phyloP scores from a whole-genome alignment of 2,888 invertebrate species.

The Habrosyne pyritoides region DNA sequence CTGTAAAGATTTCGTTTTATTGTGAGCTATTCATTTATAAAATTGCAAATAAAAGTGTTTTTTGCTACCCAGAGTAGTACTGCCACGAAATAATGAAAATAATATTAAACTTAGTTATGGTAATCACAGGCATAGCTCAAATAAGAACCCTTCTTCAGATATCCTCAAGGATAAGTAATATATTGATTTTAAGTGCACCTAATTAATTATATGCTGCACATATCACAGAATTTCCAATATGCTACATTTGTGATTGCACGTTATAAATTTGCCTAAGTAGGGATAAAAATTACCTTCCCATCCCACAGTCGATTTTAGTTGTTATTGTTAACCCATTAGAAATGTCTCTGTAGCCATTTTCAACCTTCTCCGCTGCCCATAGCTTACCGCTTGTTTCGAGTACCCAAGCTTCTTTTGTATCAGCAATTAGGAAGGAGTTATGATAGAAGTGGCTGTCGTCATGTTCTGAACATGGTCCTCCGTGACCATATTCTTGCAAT shows the following conservation, averaged over 20 bases:
- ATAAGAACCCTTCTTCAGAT: no score
- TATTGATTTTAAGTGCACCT: no score
- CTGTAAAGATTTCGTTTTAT: slow-evolving; percentile 60
- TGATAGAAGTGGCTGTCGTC: slow-evolving; percentile 85
- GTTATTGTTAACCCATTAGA: slow-evolving; percentile 88
- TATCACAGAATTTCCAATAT: no score
- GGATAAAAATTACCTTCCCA: slow-evolving; percentile 74
- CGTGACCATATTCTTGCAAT: slow-evolving; percentile 87
- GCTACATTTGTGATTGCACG: no score
- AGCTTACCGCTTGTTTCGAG: slow-evolving; percentile 90
- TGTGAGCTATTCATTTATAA: no score
- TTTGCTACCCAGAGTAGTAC: no score
- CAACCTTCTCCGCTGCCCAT: slow-evolving; percentile 90
- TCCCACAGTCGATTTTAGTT: slow-evolving; percentile 88
- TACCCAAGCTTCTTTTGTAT: slow-evolving; percentile 87
- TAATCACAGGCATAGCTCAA: no score
- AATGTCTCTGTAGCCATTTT: slow-evolving; percentile 86
- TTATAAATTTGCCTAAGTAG: neutral
- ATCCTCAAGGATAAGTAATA: no score
- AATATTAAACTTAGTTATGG: no score
- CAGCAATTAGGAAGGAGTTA: slow-evolving; percentile 90
- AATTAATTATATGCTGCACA: no score
- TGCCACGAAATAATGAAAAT: no score
- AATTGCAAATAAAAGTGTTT: no score
- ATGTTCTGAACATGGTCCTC: slow-evolving; percentile 86